Base-by-base conservation (phyloP, 1,140 invertebrate species). In the Drosophila baimaii region DNA sequence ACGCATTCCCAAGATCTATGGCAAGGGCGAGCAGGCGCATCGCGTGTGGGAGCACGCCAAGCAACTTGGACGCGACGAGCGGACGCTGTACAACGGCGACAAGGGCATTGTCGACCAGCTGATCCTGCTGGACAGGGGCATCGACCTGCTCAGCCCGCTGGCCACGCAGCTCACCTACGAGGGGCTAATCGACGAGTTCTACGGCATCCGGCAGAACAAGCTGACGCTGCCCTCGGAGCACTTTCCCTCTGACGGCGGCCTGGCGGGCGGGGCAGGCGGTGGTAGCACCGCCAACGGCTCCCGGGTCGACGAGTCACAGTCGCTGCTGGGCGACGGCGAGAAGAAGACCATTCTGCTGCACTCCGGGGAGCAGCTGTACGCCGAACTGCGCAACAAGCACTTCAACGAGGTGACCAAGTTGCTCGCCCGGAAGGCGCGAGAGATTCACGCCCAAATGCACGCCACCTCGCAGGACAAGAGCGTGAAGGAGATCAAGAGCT, bases 161-260 rank as follows among this genome's bases (percentile, higher is more conserved):
- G 95, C 97, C 2, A 99, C 97, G 1, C 99, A 99, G 86, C 94
- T 99, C 17, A 99, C 98, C 1, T 99, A 99, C 91, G 98, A 99
- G 93, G 99, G 98, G 17, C 93, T 99, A 12, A 98, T 99, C 79
- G 99, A 94, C 79, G 94, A 94, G 74, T 89, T 94, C 39, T 94
- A 92, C 69, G 93, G 93, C 23, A 94, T 95, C 49, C 94, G 94
- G 54, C 93, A 92, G 64, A 93, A 95, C 52, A 96, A 96, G 62
- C 96, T 97, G 0, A 95, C 96, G 68, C 94, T 99, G 73, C 97
- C 98, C 31, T 95, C 95, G 1, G 95, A 97, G 77, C 97, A 96
- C 90, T 98, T 99, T 91, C 93, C 94, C 10, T 95, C 94, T 56
- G 79, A 93, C 44, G 93, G 92, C 0, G 94, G 96, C 68, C 95